phyloP scores from a whole-genome alignment of 2,888 invertebrate species.

The Sinhomidia bicolor region DNA sequence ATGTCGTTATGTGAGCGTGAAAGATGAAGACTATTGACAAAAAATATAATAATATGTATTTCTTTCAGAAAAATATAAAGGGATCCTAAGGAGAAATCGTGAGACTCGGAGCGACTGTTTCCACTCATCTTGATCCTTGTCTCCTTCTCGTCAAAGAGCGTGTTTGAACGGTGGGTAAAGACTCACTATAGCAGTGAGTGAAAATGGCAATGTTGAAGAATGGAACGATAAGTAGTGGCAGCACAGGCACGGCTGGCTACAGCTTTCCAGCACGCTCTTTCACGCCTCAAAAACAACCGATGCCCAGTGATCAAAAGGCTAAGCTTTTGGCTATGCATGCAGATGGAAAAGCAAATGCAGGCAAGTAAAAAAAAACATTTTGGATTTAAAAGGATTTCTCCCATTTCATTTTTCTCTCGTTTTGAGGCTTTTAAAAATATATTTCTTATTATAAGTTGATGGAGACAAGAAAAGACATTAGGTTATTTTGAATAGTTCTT shows the following conservation, averaged over 20 bases:
- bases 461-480: no score
- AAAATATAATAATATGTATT: not conserved
- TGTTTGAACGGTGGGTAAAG: not conserved
- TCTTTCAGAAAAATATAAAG: slow-evolving; percentile 29
- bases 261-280: slow-evolving; percentile 67
- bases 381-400: no score
- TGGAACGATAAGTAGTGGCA: slow-evolving; percentile 19
- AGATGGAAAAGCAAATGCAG: slow-evolving; percentile 75
- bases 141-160: not conserved
- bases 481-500: no score
- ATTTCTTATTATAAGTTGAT: no score
- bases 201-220: slow-evolving; percentile 60
- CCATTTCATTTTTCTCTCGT: no score
- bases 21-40: slow-evolving; percentile 8
- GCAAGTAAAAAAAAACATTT: slow-evolving; percentile 42
- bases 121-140: slow-evolving; percentile 6
- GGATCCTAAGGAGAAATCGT: not conserved
- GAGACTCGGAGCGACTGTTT: not conserved
- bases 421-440: not conserved
- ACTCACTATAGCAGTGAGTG: no score
- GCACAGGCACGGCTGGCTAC: slow-evolving; percentile 39
- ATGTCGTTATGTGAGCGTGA: not conserved
- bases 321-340: slow-evolving; percentile 75
- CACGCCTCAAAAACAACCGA: slow-evolving; percentile 69
- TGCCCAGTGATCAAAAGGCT: slow-evolving; percentile 72